Conservation (phyloP, 2,888 invertebrate species). For the Philopedon plagiatum region DNA sequence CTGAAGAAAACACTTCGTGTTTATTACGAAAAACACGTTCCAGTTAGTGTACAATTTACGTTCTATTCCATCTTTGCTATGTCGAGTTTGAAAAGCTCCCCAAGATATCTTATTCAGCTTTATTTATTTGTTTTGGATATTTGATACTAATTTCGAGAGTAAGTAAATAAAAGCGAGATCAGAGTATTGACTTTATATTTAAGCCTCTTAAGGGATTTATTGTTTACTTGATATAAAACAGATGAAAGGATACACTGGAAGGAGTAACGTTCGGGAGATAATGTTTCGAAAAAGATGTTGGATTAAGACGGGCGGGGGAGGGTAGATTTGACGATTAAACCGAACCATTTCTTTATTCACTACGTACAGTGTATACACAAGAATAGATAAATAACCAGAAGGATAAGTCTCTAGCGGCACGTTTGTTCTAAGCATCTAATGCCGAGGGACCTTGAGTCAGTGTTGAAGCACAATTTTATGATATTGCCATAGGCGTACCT, state of each 20-base stretch:
- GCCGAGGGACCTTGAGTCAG: too few species aligned
- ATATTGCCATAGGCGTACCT: too few species aligned
- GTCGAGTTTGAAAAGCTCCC: background rate
- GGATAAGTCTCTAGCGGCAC: too few species aligned
- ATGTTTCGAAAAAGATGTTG: background rate
- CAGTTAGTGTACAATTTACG: background rate
- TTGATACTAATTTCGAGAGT: background rate
- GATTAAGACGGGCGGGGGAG: background rate
- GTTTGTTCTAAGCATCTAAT: too few species aligned
- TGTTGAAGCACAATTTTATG: too few species aligned
- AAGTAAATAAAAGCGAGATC: conserved; percentile 4
- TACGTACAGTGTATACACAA: too few species aligned
- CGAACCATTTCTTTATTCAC: too few species aligned
- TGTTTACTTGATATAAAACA: conserved; percentile 1
- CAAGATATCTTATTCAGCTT: too few species aligned
- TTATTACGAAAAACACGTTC: too few species aligned
- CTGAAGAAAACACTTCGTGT: too few species aligned
- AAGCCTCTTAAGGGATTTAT: background rate
- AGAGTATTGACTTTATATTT: background rate
- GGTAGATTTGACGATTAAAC: background rate
- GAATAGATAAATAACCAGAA: too few species aligned
- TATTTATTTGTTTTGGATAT: background rate
- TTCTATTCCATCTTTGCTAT: too few species aligned
- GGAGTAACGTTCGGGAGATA: background rate
- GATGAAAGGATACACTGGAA: background rate